Percentiles rank a stretch among this genome's conserved stretches.
These are phyloP conservation scores for Agrochola lychnidis DNA, from an alignment of 2,888 invertebrate genomes.

Conservation along the genomic window DNA sequence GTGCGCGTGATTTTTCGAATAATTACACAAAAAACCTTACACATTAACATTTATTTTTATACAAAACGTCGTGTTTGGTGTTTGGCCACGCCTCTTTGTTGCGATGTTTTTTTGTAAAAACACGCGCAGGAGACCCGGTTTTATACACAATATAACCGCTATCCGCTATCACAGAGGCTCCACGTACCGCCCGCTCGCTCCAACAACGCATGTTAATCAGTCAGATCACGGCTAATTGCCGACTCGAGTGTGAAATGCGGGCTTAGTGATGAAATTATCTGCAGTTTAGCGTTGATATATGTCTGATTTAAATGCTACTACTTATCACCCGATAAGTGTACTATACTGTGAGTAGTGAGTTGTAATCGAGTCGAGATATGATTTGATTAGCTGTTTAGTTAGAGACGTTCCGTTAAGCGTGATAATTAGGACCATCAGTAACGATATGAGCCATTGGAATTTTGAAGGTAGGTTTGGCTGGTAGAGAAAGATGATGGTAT, in stretches of 20 bases:
- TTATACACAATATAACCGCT: slow-evolving; percentile 21
- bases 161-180: slow-evolving; percentile 57
- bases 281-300: slow-evolving; percentile 84
- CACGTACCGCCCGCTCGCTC: slow-evolving; percentile 69
- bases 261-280: slow-evolving; percentile 89
- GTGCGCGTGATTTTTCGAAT: too few species aligned
- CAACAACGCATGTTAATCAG: slow-evolving; percentile 88
- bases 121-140: too few species aligned
- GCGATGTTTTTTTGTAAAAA: too few species aligned
- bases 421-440: neutral
- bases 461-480: neutral
- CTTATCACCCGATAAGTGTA: slow-evolving; percentile 44
- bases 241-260: slow-evolving; percentile 89
- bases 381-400: slow-evolving; percentile 10
- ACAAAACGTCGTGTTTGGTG: too few species aligned
- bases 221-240: slow-evolving; percentile 88
- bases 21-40: too few species aligned
- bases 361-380: slow-evolving; percentile 17
- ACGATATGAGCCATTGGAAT: too few species aligned
- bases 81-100: too few species aligned
- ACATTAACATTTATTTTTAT: too few species aligned
- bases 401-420: neutral
- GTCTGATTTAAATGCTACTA: slow-evolving; percentile 75
- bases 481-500: neutral
- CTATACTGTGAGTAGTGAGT: slow-evolving; percentile 25